Conservation (phyloP, 2,113 vertebrate genomes). For the Phocoena sinus region DNA sequence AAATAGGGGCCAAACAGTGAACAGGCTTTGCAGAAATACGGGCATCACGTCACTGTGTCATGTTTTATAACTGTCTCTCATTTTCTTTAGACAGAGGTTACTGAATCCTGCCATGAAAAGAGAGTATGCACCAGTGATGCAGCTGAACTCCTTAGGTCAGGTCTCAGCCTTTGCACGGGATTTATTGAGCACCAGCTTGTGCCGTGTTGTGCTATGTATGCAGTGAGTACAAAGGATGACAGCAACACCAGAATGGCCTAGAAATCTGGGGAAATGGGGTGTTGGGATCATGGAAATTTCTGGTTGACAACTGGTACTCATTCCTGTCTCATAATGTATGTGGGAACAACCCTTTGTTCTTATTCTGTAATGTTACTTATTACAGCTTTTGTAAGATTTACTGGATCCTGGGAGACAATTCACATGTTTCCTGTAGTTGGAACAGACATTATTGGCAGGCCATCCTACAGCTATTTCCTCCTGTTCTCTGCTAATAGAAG, state of each 20-base stretch:
- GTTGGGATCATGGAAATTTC: background rate
- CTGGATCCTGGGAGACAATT: background rate
- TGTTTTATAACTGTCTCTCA: background rate
- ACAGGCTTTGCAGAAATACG: background rate
- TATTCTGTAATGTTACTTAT: background rate
- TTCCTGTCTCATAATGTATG: background rate
- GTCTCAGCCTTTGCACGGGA: background rate
- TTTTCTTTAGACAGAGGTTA: background rate
- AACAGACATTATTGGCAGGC: background rate
- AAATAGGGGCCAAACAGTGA: background rate
- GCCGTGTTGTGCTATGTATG: fast-evolving
- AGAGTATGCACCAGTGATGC: background rate
- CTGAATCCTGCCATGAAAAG: background rate
- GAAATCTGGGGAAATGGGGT: background rate
- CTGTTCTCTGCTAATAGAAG: background rate
- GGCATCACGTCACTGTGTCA: background rate
- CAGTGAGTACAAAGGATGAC: background rate
- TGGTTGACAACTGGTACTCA: background rate
- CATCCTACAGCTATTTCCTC: too few relatives aligned
- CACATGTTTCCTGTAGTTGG: background rate
- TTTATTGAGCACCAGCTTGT: background rate
- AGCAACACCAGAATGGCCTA: background rate
- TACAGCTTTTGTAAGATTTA: background rate
- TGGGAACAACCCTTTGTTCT: background rate
- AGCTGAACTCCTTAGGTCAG: background rate